phyloP scores from a whole-genome alignment of 1,140 invertebrate genomes.

The Drosophila pruinosa region DNA sequence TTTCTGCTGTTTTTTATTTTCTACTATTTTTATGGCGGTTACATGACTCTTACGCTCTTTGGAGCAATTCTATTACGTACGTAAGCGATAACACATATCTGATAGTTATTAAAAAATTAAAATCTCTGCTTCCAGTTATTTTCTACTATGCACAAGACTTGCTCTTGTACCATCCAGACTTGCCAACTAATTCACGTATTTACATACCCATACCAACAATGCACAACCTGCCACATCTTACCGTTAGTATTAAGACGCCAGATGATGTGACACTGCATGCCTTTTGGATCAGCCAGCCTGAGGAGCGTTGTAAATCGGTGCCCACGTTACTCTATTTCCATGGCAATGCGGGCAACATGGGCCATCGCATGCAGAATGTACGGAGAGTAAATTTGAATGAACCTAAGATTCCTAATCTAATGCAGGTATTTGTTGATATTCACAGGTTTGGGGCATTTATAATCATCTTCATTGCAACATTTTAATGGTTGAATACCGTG shows the following conservation, averaged over 20 bases:
- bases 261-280: slow-evolving; percentile 93
- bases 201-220: slow-evolving; percentile 93
- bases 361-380: slow-evolving; percentile 91
- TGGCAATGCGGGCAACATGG: slow-evolving; percentile 98
- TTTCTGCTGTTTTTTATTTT: slow-evolving; percentile 85
- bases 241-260: slow-evolving; percentile 89
- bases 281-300: slow-evolving; percentile 92
- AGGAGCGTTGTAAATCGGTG: slow-evolving; percentile 85
- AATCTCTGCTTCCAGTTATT: slow-evolving; percentile 85
- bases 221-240: slow-evolving; percentile 89
- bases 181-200: slow-evolving; percentile 92
- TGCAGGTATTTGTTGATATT: not conserved
- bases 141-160: slow-evolving; percentile 94
- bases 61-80: slow-evolving; percentile 87
- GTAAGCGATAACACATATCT: slow-evolving; percentile 34
- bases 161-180: slow-evolving; percentile 94
- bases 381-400: not conserved
- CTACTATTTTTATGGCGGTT: slow-evolving; percentile 92
- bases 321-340: slow-evolving; percentile 96
- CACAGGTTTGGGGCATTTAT: slow-evolving; percentile 88
- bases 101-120: not conserved
- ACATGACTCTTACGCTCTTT: slow-evolving; percentile 88
- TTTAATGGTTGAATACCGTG: slow-evolving; percentile 95
- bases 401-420: not conserved
- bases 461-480: slow-evolving; percentile 92